Evolutionary conservation across 1,140 invertebrate genomes (phyloP).

Genomic region (Bicyclus anynana): DNA sequence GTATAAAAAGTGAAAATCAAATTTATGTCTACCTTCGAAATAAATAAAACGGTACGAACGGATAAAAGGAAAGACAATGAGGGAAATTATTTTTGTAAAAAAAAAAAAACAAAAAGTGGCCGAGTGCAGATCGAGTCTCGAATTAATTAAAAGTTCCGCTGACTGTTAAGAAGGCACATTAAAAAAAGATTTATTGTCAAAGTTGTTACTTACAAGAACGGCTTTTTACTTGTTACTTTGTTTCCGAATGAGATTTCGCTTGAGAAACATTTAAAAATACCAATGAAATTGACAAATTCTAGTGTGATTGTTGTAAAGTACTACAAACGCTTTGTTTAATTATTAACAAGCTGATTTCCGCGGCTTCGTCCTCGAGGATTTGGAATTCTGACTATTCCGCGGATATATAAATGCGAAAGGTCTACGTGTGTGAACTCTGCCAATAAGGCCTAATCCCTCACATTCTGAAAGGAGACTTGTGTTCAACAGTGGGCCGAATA

Average conservation of each 20-base stretch:
- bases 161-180: constrained; percentile 20
- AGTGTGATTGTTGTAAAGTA: too few relatives aligned
- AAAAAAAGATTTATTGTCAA: constrained; percentile 25
- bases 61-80: constrained; percentile 1
- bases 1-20: neutral
- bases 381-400: too few relatives aligned
- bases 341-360: too few relatives aligned
- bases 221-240: constrained; percentile 1
- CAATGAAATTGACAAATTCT: too few relatives aligned
- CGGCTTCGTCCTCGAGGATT: too few relatives aligned
- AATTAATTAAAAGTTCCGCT: constrained; percentile 27
- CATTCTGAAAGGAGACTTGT: too few relatives aligned
- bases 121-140: constrained; percentile 13
- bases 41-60: neutral
- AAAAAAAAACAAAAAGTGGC: constrained; percentile 20
- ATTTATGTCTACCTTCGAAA: neutral
- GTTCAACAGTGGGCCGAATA: too few relatives aligned
- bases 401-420: too few relatives aligned
- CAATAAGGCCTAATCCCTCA: too few relatives aligned
- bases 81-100: constrained; percentile 12
- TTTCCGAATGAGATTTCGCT: neutral
- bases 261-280: too few relatives aligned
- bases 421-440: too few relatives aligned
- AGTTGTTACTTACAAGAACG: constrained; percentile 15
- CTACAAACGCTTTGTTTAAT: too few relatives aligned